Conservation (phyloP, 2,797 vertebrate genomes). For the Hippopotamyrus pictus region DNA sequence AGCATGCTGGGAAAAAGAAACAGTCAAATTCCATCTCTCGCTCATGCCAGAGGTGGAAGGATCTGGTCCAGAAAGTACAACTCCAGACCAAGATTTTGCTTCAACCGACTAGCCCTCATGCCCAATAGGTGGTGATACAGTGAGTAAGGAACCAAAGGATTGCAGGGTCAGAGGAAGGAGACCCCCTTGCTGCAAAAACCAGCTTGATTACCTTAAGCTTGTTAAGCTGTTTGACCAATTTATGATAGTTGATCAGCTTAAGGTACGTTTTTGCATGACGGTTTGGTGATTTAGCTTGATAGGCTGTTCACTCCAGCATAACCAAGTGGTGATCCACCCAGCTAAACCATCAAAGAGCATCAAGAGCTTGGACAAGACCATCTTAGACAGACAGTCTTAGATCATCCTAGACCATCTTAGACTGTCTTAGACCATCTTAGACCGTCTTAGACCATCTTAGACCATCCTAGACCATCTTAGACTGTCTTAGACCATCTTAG, state of each 20-base stretch:
- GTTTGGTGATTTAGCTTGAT: not conserved
- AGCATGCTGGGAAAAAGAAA: constrained; percentile 67
- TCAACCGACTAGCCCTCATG: not conserved
- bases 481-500: too few relatives aligned
- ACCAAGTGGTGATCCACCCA: not conserved
- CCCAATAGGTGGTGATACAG: not conserved
- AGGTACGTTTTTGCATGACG: not conserved
- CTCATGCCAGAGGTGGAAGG: not conserved
- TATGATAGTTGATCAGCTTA: not conserved
- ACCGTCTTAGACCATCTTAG: too few relatives aligned
- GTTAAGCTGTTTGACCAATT: not conserved
- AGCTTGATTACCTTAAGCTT: not conserved
- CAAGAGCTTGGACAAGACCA: not conserved
- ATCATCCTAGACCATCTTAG: too few relatives aligned
- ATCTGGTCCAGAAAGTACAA: not conserved
- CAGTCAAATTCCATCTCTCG: not conserved
- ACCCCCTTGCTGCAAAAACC: not conserved
- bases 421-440: too few relatives aligned
- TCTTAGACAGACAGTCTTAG: not conserved
- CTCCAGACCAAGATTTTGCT: not conserved
- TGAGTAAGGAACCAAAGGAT: not conserved
- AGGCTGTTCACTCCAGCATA: not conserved
- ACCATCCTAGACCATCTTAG: too few relatives aligned
- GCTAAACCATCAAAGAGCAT: not conserved
- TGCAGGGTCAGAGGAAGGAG: not conserved